Percentiles rank a stretch among this genome's conserved stretches.
Evolutionary conservation across 2,113 vertebrate genomes (phyloP).

Genomic region (Lasiurus cinereus): DNA sequence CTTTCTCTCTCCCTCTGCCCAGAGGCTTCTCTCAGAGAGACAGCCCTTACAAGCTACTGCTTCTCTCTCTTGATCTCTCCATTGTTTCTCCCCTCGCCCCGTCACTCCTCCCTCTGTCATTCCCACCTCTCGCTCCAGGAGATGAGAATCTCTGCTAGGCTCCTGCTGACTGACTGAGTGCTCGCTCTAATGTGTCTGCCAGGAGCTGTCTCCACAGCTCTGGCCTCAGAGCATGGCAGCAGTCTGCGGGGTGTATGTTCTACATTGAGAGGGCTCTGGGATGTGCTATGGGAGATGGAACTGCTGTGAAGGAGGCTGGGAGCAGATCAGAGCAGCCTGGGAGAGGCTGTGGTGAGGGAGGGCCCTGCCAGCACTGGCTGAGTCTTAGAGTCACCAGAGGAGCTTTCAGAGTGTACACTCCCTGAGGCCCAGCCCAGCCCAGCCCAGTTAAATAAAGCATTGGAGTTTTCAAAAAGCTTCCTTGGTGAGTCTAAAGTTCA

Average conservation of each 20-base stretch:
- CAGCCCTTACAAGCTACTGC: not conserved
- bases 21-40: not conserved
- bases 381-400: not conserved
- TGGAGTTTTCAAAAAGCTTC: not conserved
- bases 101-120: too few relatives aligned
- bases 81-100: not conserved
- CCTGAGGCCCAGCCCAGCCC: not conserved
- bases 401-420: not conserved
- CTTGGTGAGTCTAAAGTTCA: conserved; percentile 48
- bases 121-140: not conserved
- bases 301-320: not conserved
- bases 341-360: not conserved
- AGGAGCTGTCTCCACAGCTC: not conserved
- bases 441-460: conserved; percentile 47
- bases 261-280: not conserved
- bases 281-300: not conserved
- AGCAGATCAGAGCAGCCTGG: not conserved
- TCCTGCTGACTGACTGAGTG: not conserved
- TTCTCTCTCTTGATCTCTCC: not conserved
- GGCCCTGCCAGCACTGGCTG: not conserved
- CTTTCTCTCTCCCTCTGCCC: not conserved
- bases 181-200: conserved; percentile 57
- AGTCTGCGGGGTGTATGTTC: not conserved
- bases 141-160: not conserved
- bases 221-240: not conserved